These are phyloP conservation scores for Acipenser ruthenus DNA, from an alignment of 2,797 vertebrate species.

Conservation along the genomic window DNA sequence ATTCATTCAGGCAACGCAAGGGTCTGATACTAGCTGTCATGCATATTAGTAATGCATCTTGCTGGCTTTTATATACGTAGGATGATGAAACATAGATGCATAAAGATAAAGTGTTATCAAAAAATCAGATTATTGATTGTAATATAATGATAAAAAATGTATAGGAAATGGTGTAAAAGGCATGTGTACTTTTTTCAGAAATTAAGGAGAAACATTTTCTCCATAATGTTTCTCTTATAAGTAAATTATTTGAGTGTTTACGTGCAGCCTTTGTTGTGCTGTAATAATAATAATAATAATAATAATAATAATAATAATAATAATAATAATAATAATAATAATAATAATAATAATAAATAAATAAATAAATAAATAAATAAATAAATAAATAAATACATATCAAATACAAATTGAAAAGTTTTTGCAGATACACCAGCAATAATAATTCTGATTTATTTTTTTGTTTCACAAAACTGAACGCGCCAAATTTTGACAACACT, in stretches of 20 bases:
- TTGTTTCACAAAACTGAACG: too few relatives aligned
- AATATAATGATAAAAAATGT: too few relatives aligned
- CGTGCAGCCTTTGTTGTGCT: background rate
- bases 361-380: background rate
- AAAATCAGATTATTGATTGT: background rate
- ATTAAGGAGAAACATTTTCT: too few relatives aligned
- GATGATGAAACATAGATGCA: constrained; percentile 6
- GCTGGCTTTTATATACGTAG: constrained; percentile 3
- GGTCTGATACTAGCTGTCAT: constrained; percentile 11
- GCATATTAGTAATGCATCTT: constrained; percentile 13
- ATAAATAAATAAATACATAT: background rate
- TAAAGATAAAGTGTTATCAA: constrained; percentile 1
- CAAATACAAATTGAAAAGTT: too few relatives aligned
- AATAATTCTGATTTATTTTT: too few relatives aligned
- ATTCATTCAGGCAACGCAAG: background rate
- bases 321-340: background rate
- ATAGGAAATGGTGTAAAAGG: too few relatives aligned
- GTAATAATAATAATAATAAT: background rate
- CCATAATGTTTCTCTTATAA: too few relatives aligned
- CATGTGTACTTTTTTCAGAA: too few relatives aligned
- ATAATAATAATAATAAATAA: background rate
- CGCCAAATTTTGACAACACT: background rate
- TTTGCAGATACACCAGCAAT: too few relatives aligned
- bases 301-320: background rate
- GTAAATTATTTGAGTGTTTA: too few relatives aligned